phyloP scores from a whole-genome alignment of 2,797 vertebrate genomes.

The Phoeniculus purpureus region DNA sequence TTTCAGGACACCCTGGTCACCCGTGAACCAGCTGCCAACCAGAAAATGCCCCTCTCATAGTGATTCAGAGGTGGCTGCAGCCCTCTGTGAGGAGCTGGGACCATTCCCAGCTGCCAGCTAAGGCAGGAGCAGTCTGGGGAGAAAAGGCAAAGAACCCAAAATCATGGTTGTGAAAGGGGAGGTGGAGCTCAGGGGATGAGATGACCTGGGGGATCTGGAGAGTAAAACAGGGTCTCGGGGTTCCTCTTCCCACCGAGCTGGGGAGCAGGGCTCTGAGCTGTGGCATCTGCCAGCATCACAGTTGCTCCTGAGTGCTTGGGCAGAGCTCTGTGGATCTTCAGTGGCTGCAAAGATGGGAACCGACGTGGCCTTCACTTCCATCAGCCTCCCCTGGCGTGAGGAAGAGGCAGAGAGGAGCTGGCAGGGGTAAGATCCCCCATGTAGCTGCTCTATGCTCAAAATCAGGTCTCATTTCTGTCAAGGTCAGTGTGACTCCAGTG shows the following conservation, averaged over 20 bases:
- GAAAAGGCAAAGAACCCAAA: neutral
- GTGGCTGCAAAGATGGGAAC: neutral
- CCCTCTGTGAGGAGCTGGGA: neutral
- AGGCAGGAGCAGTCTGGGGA: neutral
- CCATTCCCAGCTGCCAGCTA: neutral
- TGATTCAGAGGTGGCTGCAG: fast-evolving
- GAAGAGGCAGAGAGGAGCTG: neutral
- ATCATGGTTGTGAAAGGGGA: neutral
- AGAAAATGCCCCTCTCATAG: neutral
- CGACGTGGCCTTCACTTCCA: neutral
- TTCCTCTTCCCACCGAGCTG: neutral
- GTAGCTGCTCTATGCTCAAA: neutral
- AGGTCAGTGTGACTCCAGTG: neutral
- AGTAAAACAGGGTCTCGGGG: fast-evolving
- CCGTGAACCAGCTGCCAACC: neutral
- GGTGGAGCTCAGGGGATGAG: neutral
- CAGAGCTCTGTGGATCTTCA: neutral
- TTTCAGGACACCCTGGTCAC: neutral
- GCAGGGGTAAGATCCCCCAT: neutral
- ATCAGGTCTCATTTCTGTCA: neutral
- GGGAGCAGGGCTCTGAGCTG: neutral
- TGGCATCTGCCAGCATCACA: neutral
- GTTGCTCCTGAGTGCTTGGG: neutral
- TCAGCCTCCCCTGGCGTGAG: neutral
- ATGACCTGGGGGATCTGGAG: fast-evolving